A percentile compares a stretch with the other conserved stretches of the same genome.
These are phyloP conservation scores for Hydrolagus affinis DNA, from an alignment of 2,113 vertebrate genomes.

Conservation along the genomic window DNA sequence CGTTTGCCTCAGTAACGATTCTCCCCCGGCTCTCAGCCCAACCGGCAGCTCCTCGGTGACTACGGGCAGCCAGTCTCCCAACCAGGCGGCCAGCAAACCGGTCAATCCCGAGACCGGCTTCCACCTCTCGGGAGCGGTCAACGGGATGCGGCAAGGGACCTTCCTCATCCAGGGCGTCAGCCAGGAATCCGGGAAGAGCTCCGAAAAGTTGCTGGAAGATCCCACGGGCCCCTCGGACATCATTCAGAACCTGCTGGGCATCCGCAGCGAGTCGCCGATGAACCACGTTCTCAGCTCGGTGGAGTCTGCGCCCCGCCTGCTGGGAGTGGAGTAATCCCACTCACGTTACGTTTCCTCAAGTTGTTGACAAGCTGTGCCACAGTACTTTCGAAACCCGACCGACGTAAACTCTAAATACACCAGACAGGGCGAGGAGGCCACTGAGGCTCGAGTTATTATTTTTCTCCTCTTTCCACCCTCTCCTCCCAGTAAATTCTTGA, in stretches of 20 bases:
- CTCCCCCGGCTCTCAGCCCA: slow-evolving; percentile 41
- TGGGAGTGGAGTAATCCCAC: slow-evolving; percentile 71
- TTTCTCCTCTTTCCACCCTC: background rate
- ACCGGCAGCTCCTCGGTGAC: background rate
- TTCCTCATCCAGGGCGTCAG: slow-evolving; percentile 9
- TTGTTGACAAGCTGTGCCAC: background rate
- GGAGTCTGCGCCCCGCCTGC: slow-evolving; percentile 57
- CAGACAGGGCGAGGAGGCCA: background rate
- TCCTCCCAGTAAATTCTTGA: background rate
- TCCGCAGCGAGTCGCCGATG: slow-evolving; percentile 53
- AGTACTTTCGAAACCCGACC: background rate
- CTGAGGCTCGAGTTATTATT: background rate
- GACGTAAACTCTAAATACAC: background rate
- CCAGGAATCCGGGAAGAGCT: background rate
- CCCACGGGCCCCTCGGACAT: slow-evolving; percentile 38
- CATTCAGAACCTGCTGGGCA: slow-evolving; percentile 65
- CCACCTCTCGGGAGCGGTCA: slow-evolving; percentile 19
- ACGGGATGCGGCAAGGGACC: slow-evolving; percentile 20
- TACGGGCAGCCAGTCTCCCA: background rate
- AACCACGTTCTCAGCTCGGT: slow-evolving; percentile 58
- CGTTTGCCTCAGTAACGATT: slow-evolving; percentile 28
- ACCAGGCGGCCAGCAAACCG: background rate
- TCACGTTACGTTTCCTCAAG: background rate
- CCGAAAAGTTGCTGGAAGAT: background rate
- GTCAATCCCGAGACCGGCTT: background rate